A percentile compares a stretch with the other conserved stretches of the same genome.
Conservation (phyloP, 1,140 invertebrate genomes). For the Neodiprion virginianus region DNA sequence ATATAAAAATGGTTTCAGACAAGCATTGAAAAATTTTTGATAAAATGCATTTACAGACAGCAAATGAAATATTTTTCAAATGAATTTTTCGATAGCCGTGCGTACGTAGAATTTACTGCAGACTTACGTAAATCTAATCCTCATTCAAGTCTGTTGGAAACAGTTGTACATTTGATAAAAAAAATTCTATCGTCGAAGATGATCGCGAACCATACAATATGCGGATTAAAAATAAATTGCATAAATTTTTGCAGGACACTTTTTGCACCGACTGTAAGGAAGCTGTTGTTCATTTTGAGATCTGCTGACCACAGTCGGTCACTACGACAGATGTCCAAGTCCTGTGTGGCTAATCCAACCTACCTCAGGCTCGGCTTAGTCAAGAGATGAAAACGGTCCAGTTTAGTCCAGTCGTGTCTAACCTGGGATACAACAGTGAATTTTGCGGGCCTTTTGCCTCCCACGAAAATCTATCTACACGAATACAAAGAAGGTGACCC, state of each 20-base stretch:
- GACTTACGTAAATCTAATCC: too few relatives aligned
- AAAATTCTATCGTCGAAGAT: too few relatives aligned
- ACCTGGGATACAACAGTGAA: neutral
- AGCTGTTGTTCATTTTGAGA: conserved; percentile 59
- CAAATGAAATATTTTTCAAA: too few relatives aligned
- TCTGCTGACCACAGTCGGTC: conserved; percentile 57
- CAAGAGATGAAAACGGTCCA: conserved; percentile 48
- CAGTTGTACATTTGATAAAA: too few relatives aligned
- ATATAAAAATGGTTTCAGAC: too few relatives aligned
- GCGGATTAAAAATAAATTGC: too few relatives aligned
- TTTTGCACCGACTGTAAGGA: conserved; percentile 22
- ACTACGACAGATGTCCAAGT: conserved; percentile 57
- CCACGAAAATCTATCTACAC: conserved; percentile 17
- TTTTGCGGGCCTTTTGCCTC: conserved; percentile 1
- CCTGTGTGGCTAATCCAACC: conserved; percentile 53
- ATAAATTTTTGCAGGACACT: neutral
- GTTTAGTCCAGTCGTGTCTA: conserved; percentile 1
- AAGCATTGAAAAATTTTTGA: too few relatives aligned
- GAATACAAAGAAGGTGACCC: conserved; percentile 50
- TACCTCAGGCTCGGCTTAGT: conserved; percentile 51
- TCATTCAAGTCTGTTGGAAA: too few relatives aligned
- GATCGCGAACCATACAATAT: too few relatives aligned
- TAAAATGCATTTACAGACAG: too few relatives aligned
- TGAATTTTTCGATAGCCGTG: too few relatives aligned
- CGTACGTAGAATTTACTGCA: too few relatives aligned